A percentile compares a stretch with the other conserved stretches of the same genome.
Evolutionary conservation across 1,140 invertebrate genomes (phyloP).

Genomic region (Drosophila pseudoobscura): DNA sequence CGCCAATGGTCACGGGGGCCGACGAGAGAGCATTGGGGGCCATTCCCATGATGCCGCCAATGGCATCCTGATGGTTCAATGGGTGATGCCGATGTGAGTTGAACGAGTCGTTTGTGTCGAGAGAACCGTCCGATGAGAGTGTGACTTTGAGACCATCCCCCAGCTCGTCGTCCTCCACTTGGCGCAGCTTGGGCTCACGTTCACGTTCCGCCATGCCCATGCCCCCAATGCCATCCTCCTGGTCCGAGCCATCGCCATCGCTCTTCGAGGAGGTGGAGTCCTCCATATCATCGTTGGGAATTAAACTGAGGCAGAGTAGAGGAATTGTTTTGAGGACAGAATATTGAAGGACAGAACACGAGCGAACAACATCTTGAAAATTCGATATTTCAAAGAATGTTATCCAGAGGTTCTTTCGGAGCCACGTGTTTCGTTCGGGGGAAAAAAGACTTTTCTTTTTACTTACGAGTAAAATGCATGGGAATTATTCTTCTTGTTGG

Average conservation of each 20-base stretch:
- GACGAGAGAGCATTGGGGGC: constrained; percentile 33
- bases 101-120: constrained; percentile 77
- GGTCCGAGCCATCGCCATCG: constrained; percentile 86
- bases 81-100: constrained; percentile 80
- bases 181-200: constrained; percentile 51
- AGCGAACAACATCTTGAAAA: neutral
- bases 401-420: constrained; percentile 8
- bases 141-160: constrained; percentile 82
- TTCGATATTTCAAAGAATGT: constrained; percentile 11
- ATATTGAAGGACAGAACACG: neutral
- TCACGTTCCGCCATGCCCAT: constrained; percentile 32
- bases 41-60: constrained; percentile 74
- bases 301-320: constrained; percentile 46
- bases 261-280: constrained; percentile 91
- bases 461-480: constrained; percentile 89
- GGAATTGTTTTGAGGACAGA: neutral
- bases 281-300: constrained; percentile 84
- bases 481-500: constrained; percentile 83
- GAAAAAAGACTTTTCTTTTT: neutral
- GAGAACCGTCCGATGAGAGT: constrained; percentile 66
- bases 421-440: constrained; percentile 15
- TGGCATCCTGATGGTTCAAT: constrained; percentile 77
- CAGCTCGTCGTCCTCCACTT: constrained; percentile 82
- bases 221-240: constrained; percentile 68
- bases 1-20: constrained; percentile 51